Evolutionary conservation across 1,140 invertebrate genomes (phyloP), one percentile per base, ranked within the genome.

Genomic region (Ceratosolen fusciceps): DNA sequence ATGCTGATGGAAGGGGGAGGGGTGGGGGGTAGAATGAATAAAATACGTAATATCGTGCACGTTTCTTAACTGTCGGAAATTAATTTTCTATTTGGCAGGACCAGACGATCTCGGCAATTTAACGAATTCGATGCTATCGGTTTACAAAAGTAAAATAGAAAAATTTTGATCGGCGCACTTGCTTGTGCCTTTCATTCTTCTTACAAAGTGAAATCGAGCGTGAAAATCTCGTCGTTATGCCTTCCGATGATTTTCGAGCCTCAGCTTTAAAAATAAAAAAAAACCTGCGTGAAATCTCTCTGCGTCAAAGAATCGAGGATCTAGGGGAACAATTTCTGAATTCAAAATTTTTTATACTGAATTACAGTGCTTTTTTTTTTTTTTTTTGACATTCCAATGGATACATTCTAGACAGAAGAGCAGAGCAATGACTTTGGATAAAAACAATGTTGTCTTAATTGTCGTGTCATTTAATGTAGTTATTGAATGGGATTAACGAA

Each of bases 101-200:
- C 29, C 24, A 70, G 58, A 56, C 24, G 65, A 81, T 82, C 83
- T 83, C 81, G 79, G 80, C 82, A 83, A 82, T 84, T 84, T 84
- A 77, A 83, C 85, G 86, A 87, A 87, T 88, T 86, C 74, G 86
- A 88, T 87, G 47, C 76, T 87, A 86, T 87, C 86, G n/a, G n/a
- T 60, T 77, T 71, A 49, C 54, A 60, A 70, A 60, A 49, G 34
- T 19, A 73, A 65, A 80, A 81, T 47, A 76, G 43, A 76, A 47
- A 78, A 74, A 52, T 21, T 34, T 79, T 16, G 60, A 68, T 58
- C 65, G 16, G 21, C 29, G 73, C 67, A 77, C 76, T 77, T 77
- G 76, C 76, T 68, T 39, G 31, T 31, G 14, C 19, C 29, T 70
- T 70, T 77, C 24, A 43, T 43, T 60, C 74, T 43, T 43, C 34